A percentile compares a stretch with the other conserved stretches of the same genome.
Evolutionary conservation across 2,797 vertebrate genomes (phyloP).

Genomic region (Aselliscus stoliczkanus): DNA sequence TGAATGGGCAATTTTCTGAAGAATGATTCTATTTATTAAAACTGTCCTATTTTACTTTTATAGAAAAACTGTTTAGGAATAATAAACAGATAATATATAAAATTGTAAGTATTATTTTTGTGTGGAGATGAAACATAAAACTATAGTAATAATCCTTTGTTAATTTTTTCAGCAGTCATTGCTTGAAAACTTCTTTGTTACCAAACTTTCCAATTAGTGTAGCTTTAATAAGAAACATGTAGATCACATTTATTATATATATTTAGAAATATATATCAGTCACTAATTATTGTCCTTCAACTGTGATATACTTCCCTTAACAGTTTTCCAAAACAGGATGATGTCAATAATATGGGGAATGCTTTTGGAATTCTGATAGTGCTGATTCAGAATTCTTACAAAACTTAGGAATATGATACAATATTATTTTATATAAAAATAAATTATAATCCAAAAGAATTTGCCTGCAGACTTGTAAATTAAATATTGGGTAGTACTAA

Average conservation of each 20-base stretch:
- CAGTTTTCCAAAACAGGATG: conserved; percentile 47
- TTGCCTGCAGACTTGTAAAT: background rate
- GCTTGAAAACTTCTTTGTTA: conserved; percentile 8
- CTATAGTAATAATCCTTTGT: conserved; percentile 1
- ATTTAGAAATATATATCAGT: conserved; percentile 37
- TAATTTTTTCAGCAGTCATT: background rate
- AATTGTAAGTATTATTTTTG: conserved; percentile 25
- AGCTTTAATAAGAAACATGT: conserved; percentile 23
- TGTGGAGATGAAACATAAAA: background rate
- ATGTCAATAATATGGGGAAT: conserved; percentile 28
- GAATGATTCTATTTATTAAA: conserved; percentile 4
- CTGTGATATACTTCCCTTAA: conserved; percentile 30
- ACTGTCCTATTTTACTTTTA: background rate
- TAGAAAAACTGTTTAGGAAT: conserved; percentile 2
- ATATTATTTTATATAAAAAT: conserved; percentile 22
- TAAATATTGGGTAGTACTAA: conserved; percentile 29
- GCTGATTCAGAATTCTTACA: conserved; percentile 71
- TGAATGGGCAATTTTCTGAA: conserved; percentile 33
- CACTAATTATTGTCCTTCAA: background rate
- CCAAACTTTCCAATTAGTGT: conserved; percentile 28
- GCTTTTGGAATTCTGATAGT: conserved; percentile 55
- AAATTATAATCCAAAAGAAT: background rate
- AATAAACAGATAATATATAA: background rate
- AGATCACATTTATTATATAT: background rate
- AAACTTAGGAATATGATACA: conserved; percentile 58